Evolutionary conservation across 2,113 vertebrate genomes (phyloP).

Genomic region (Corythornis vintsioides): DNA sequence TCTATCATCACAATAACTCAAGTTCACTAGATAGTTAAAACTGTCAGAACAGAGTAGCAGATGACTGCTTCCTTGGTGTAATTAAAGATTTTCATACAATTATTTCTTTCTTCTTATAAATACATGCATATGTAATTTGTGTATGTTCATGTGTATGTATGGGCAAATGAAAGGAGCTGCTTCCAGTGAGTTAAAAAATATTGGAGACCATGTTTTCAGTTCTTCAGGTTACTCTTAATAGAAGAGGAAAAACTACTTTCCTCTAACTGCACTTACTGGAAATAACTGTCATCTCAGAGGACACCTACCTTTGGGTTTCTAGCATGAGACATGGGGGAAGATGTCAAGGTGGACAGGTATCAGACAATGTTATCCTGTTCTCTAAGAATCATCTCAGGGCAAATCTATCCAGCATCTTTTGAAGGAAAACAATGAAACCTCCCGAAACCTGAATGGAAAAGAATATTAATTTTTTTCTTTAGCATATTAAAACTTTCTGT

Average conservation of each 20-base stretch:
- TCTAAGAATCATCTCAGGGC: background rate
- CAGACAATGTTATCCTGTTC: background rate
- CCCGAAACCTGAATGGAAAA: background rate
- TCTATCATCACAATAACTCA: constrained; percentile 49
- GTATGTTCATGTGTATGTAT: background rate
- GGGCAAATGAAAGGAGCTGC: background rate
- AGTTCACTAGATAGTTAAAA: constrained; percentile 33
- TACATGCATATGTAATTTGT: background rate
- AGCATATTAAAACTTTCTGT: background rate
- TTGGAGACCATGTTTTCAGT: background rate
- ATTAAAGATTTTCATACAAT: constrained; percentile 12
- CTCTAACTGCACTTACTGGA: background rate
- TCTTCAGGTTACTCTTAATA: background rate
- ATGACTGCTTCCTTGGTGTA: constrained; percentile 12
- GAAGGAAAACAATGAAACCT: background rate
- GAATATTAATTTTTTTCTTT: background rate
- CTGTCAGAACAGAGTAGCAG: constrained; percentile 28
- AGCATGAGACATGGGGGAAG: background rate
- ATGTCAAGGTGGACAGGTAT: background rate
- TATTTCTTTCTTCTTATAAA: background rate
- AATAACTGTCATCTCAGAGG: background rate
- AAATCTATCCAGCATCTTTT: background rate
- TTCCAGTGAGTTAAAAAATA: background rate
- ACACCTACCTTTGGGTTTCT: background rate
- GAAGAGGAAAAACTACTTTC: background rate